phyloP scores from a whole-genome alignment of 2,113 vertebrate species.

The Caracal caracal region DNA sequence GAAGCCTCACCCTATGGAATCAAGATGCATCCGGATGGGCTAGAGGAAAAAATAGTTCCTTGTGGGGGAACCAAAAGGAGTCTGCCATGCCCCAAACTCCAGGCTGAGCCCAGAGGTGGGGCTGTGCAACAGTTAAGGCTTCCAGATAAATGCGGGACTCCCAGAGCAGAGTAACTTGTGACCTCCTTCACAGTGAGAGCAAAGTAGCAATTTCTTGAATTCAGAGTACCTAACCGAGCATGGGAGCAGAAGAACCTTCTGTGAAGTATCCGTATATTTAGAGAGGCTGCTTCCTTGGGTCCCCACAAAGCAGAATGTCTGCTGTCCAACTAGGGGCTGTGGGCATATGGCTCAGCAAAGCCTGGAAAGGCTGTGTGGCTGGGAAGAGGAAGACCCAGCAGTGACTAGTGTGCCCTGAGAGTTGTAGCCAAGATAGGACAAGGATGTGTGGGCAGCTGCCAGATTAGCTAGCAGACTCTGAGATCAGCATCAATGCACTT shows the following conservation, averaged over 20 bases:
- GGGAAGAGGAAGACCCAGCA: background rate
- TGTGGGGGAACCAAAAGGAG: background rate
- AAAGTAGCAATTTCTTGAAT: background rate
- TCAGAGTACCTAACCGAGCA: background rate
- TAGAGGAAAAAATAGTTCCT: background rate
- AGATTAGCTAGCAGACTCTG: rapidly evolving
- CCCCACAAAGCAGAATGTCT: rapidly evolving
- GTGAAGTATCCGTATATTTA: background rate
- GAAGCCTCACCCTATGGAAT: rapidly evolving
- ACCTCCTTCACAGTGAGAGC: background rate
- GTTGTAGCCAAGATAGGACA: background rate
- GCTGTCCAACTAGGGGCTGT: background rate
- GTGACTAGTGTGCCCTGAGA: background rate
- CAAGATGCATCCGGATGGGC: rapidly evolving
- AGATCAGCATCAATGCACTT: rapidly evolving
- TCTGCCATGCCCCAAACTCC: background rate
- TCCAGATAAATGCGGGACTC: background rate
- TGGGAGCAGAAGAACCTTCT: background rate
- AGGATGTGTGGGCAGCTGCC: background rate
- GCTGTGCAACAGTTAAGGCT: background rate
- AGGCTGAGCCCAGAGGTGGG: background rate
- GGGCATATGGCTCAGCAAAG: background rate
- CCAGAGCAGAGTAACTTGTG: background rate
- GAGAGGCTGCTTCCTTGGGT: too few relatives aligned
- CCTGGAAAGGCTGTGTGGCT: background rate